phyloP scores from a whole-genome alignment of 2,797 vertebrate species.

The Threskiornis aethiopicus region DNA sequence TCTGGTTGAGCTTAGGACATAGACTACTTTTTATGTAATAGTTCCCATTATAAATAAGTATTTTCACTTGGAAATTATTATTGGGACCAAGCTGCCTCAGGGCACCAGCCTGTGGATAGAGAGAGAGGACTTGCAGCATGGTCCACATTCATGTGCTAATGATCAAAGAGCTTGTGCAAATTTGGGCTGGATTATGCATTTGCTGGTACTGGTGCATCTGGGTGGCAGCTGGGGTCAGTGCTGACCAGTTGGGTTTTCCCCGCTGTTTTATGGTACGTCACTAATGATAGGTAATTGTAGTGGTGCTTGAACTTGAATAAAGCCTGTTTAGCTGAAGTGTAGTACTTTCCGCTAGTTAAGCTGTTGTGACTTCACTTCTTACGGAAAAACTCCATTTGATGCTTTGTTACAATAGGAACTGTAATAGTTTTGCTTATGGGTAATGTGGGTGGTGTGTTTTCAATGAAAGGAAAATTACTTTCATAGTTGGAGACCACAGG shows the following conservation, averaged over 20 bases:
- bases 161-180: not conserved
- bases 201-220: not conserved
- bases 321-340: not conserved
- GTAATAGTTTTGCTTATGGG: not conserved
- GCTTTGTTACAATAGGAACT: not conserved
- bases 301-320: not conserved
- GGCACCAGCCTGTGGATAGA: not conserved
- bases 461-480: not conserved
- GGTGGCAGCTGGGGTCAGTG: not conserved
- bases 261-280: not conserved
- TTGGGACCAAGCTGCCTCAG: not conserved
- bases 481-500: not conserved
- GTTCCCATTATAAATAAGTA: not conserved
- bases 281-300: not conserved
- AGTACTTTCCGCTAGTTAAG: not conserved
- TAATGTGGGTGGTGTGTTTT: not conserved
- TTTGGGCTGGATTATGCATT: not conserved
- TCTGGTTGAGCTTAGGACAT: not conserved
- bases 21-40: not conserved
- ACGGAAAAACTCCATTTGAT: not conserved
- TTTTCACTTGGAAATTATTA: not conserved
- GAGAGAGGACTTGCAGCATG: not conserved
- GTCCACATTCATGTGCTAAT: not conserved
- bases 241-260: not conserved
- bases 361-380: not conserved